Evolutionary conservation across 2,797 vertebrate species (phyloP).

Genomic region (Nothura maculosa): DNA sequence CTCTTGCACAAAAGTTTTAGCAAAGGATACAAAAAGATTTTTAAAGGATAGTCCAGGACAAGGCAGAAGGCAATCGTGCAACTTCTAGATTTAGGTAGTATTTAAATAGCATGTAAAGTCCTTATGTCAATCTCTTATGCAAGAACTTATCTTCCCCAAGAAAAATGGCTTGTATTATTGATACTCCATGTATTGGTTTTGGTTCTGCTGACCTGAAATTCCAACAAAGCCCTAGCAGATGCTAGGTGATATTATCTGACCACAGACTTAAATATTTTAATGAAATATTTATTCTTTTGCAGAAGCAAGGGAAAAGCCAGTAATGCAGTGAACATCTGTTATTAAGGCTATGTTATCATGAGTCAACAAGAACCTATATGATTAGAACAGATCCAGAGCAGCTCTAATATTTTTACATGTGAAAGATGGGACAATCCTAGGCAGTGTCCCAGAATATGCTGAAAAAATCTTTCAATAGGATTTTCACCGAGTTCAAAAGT

Average conservation of each 20-base stretch:
- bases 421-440: neutral
- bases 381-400: neutral
- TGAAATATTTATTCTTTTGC: neutral
- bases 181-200: neutral
- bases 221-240: conserved; percentile 26
- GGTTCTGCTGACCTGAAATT: neutral
- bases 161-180: neutral
- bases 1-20: neutral
- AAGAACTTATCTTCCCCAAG: neutral
- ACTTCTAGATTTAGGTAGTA: neutral
- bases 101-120: neutral
- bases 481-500: conserved; percentile 4
- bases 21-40: neutral
- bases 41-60: neutral
- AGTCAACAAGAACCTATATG: neutral
- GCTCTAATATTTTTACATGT: neutral
- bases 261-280: conserved; percentile 24
- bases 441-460: conserved; percentile 3
- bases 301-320: neutral
- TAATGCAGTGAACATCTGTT: neutral
- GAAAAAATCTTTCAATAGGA: conserved; percentile 23
- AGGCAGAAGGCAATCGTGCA: neutral
- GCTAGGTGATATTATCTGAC: neutral
- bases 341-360: neutral
- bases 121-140: neutral